Conservation (phyloP, 2,797 vertebrate genomes). For the Acanthopagrus latus region DNA sequence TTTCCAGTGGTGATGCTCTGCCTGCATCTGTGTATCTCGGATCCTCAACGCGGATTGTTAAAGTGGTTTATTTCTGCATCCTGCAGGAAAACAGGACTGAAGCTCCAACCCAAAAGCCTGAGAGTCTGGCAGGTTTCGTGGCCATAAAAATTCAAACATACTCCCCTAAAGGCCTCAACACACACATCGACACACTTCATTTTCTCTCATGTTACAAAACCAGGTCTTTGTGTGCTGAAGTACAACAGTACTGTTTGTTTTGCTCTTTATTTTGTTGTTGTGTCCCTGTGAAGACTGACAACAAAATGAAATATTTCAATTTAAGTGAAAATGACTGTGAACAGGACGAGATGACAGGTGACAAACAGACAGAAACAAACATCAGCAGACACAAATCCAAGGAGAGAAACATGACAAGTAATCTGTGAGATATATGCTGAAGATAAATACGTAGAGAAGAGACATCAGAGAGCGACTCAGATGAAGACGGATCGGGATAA, state of each 20-base stretch:
- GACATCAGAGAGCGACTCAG: no score
- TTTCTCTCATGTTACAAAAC: no score
- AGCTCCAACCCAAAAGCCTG: background rate
- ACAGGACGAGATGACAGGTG: background rate
- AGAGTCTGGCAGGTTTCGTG: background rate
- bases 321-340: background rate
- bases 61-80: background rate
- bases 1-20: no score
- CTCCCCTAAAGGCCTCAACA: background rate
- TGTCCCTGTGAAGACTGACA: background rate
- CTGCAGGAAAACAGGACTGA: background rate
- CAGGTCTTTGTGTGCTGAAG: background rate
- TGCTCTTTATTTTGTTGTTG: background rate
- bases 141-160: background rate
- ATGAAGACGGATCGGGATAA: background rate
- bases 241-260: background rate
- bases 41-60: background rate
- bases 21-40: no score
- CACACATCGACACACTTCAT: background rate
- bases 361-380: background rate
- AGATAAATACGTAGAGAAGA: background rate
- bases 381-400: background rate
- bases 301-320: background rate
- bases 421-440: no score
- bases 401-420: background rate